phyloP scores from a whole-genome alignment of 2,888 invertebrate species.

The Griposia aprilina region DNA sequence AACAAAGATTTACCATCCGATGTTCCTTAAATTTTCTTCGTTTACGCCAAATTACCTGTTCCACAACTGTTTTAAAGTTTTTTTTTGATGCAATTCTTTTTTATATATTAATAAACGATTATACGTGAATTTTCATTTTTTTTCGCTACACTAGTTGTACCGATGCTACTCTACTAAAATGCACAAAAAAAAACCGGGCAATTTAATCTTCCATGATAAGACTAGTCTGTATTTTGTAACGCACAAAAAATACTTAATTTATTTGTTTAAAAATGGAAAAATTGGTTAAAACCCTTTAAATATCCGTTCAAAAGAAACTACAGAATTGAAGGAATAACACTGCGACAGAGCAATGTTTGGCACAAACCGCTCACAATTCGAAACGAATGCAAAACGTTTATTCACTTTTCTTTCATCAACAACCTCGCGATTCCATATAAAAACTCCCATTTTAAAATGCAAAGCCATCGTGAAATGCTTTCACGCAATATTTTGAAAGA shows the following conservation, averaged over 20 bases:
- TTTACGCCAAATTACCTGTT: no score
- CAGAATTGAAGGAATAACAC: slow-evolving; percentile 8
- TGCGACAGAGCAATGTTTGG: slow-evolving; percentile 44
- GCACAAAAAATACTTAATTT: background rate
- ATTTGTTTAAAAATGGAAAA: background rate
- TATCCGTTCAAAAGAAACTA: slow-evolving; percentile 15
- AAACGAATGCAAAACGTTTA: slow-evolving; percentile 59
- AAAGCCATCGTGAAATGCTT: slow-evolving; percentile 74
- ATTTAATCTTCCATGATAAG: background rate
- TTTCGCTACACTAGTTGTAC: background rate
- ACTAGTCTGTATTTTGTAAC: background rate
- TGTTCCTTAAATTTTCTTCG: no score
- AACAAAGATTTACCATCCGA: no score
- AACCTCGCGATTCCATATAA: slow-evolving; percentile 62
- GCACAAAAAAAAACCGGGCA: background rate
- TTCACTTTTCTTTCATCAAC: slow-evolving; percentile 60
- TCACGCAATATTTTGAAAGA: slow-evolving; percentile 80
- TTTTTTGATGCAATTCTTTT: no score
- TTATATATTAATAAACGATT: no score
- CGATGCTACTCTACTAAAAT: background rate
- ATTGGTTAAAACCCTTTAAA: background rate
- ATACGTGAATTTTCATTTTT: no score
- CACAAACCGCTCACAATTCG: slow-evolving; percentile 49
- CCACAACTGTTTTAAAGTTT: no score
- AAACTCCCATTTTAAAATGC: slow-evolving; percentile 76